Base-by-base conservation (phyloP, 2,113 vertebrate species). In the Galemys pyrenaicus region DNA sequence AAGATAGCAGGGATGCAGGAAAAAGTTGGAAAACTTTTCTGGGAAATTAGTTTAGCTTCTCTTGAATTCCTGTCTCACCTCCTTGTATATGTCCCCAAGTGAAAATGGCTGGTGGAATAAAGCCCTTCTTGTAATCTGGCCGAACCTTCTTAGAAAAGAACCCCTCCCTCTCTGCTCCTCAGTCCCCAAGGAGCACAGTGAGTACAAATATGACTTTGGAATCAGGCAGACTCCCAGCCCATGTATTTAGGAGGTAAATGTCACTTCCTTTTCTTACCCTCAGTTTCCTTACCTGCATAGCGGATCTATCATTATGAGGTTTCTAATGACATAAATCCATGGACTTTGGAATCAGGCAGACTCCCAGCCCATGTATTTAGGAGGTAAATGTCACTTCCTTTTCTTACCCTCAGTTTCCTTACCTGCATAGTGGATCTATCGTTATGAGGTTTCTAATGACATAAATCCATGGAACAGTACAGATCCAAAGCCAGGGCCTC, bases 251-350 rank as follows among this genome's bases (percentile, higher is more conserved):
- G 13, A 26, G 65, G 39, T 79, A n/a, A 91, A 82, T 65, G 79
- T n/a, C 79, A 65, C 39, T 60, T 85, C 20, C 67, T 22, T 86
- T 73, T 85, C 54, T 67, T 56, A 89, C 19, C 24, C 56, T 88
- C 54, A 39, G 30, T 86, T 81, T 95, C 68, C 16, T 82, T 78
- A 44, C 58, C 65, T 81, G 30, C 28, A 79, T 85, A 91, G 60
- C n/a, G 64, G 22, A 28, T 60, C 54, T 26, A 0, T 49, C 74
- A 5, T 68, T 46, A 62, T 32, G 64, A 95, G 28, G 54, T 91
- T 87, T 81, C 30, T 65, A 73, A 35, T 44, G 28, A 84, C 37
- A 78, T 22, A 54, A 60, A 81, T 17, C 11, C 60, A 0, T 8
- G 8, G 79, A 39, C 24, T 92, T 88, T 91, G 58, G 65, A 3